Conservation (phyloP, 2,888 invertebrate species). For the Microctonus brassicae region DNA sequence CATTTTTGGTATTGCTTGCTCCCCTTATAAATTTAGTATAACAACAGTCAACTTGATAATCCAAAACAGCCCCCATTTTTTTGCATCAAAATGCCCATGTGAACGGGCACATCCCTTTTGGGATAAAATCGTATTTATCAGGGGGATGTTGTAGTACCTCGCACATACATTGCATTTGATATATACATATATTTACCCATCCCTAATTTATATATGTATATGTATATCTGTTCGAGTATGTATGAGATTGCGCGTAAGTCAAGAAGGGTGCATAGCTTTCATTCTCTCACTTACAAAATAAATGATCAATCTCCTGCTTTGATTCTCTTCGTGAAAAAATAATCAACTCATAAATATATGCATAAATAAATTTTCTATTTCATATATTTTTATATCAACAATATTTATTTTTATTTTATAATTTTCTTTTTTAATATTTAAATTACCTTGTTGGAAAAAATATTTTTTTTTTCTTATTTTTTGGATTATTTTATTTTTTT, state of each 20-base stretch:
- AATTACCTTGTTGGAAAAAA: background rate
- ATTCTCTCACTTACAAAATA: constrained; percentile 34
- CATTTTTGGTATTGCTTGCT: background rate
- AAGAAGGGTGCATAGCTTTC: constrained; percentile 15
- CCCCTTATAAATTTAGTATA: too few species aligned
- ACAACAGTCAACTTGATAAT: background rate
- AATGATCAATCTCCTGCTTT: background rate
- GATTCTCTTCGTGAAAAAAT: background rate
- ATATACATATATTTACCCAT: background rate
- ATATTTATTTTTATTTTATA: background rate
- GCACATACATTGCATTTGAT: background rate
- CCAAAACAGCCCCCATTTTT: background rate
- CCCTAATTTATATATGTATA: background rate
- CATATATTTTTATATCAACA: too few species aligned
- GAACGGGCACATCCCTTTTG: background rate
- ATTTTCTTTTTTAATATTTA: background rate
- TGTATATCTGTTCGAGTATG: background rate
- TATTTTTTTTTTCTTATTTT: background rate
- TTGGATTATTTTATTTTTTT: background rate
- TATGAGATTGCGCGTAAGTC: constrained; percentile 28
- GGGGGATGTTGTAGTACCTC: background rate
- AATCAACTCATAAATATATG: background rate
- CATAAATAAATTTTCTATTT: too few species aligned
- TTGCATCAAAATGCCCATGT: background rate
- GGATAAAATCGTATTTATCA: background rate